These are phyloP conservation scores for Eupithecia vulgata DNA, from an alignment of 2,888 invertebrate genomes.

Conservation along the genomic window DNA sequence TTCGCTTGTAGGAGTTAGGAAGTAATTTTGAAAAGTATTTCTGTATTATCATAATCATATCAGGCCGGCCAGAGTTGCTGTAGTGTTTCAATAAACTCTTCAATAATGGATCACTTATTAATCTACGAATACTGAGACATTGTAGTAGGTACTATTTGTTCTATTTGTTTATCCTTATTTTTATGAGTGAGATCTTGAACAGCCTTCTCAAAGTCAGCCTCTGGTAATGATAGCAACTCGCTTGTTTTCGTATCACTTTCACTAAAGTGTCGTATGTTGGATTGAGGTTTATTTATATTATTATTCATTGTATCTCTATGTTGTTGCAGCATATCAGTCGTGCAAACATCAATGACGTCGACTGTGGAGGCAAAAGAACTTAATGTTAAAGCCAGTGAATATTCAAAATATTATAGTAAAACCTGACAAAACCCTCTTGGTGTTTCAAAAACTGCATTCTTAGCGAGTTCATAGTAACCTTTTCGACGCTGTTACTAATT, in stretches of 20 bases:
- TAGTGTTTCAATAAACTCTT: conserved; percentile 76
- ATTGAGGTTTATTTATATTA: conserved; percentile 46
- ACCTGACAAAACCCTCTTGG: conserved; percentile 48
- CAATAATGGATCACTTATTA: conserved; percentile 69
- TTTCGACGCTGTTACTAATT: not conserved
- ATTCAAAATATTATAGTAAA: conserved; percentile 50
- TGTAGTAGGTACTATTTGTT: conserved; percentile 75
- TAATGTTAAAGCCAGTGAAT: conserved; percentile 47
- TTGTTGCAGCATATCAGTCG: conserved; percentile 78
- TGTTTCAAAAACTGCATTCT: conserved; percentile 53
- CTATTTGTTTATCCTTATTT: conserved; percentile 66
- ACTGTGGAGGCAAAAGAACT: conserved; percentile 64
- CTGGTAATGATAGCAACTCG: conserved; percentile 71
- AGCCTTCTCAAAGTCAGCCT: conserved; percentile 74
- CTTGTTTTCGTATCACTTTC: conserved; percentile 58
- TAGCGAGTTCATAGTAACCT: conserved; percentile 50
- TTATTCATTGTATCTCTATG: conserved; percentile 51
- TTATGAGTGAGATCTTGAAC: conserved; percentile 69
- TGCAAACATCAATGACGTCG: conserved; percentile 82
- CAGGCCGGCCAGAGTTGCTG: conserved; percentile 70
- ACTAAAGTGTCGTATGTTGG: conserved; percentile 55
- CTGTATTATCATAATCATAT: conserved; percentile 67
- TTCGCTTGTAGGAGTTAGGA: conserved; percentile 64
- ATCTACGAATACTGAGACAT: conserved; percentile 74
- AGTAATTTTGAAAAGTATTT: conserved; percentile 69